Conservation (phyloP, 2,113 vertebrate species). For the Vulpes lagopus region DNA sequence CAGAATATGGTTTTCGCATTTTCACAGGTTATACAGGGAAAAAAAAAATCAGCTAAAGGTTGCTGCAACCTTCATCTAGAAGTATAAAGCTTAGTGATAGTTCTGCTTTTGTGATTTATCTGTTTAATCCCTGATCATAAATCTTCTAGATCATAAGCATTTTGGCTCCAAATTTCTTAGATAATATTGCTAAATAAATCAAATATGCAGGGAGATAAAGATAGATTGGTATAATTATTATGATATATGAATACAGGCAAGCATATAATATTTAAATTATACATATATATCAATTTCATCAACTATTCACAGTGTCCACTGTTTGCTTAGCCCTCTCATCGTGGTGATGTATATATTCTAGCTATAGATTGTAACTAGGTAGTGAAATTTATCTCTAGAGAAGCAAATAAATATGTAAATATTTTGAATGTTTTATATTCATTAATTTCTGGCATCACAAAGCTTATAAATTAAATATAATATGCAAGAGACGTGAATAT, state of each 20-base stretch:
- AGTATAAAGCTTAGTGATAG: slow-evolving; percentile 1
- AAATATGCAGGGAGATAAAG: slow-evolving; percentile 67
- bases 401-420: slow-evolving; percentile 50
- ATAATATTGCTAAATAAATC: slow-evolving; percentile 80
- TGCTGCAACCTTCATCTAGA: slow-evolving; percentile 35
- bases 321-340: slow-evolving; percentile 57
- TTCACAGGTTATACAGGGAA: slow-evolving; percentile 12
- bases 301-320: slow-evolving; percentile 47
- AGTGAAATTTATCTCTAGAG: slow-evolving; percentile 30
- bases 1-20: slow-evolving; percentile 39
- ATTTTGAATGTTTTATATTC: slow-evolving; percentile 32
- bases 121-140: slow-evolving; percentile 71
- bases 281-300: slow-evolving; percentile 70
- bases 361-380: neutral
- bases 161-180: slow-evolving; percentile 75
- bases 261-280: slow-evolving; percentile 76
- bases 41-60: slow-evolving; percentile 52
- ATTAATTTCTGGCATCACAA: neutral
- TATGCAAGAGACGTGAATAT: neutral
- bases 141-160: slow-evolving; percentile 73
- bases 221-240: slow-evolving; percentile 71
- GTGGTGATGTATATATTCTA: slow-evolving; percentile 59
- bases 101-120: slow-evolving; percentile 73
- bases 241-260: slow-evolving; percentile 73
- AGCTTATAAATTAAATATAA: slow-evolving; percentile 42